Base-by-base conservation (phyloP, 2,113 vertebrate genomes). In the Passer domesticus region DNA sequence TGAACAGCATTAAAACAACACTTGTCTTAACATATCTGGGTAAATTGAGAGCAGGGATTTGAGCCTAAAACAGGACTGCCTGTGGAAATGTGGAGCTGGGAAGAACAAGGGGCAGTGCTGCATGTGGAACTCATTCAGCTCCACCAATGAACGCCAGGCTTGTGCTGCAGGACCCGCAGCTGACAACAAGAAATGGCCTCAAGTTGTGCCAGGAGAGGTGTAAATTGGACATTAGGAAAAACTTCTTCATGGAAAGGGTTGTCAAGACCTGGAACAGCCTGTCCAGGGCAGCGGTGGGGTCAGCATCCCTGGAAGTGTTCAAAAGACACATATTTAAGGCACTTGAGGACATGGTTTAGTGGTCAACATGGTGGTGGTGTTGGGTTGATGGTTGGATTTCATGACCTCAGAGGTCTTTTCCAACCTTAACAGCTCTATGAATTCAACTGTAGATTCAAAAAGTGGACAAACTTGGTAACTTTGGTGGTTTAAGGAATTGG, bases 1-100 rank as follows among this genome's bases (percentile, higher is more conserved):
- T 97, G 96, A 97, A 97, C 82, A 97, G 96, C 96, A 97, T 95
- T 98, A 96, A 98, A 97, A 95, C 77, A 95, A 96, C 88, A 52
- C 56, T 92, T 89, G 67, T 89, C 91, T 62, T n/a, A 59, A 92
- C 56, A 30, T 35, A 82, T 46, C 10, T 92, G 67, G 88, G 82
- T 80, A 76, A 59, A 92, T 1, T 41, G 39, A 86, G 7, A 96
- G 92, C 86, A 92, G 95, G 35, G 13, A 72, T 92, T 64, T 92
- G 67, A 96, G 78, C 35, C 93, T 87, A 81, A 74, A 77, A 87
- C 75, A 92, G 63, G 75, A 85, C 27, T 81, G 84, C 33, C 10
- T 4, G 25, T 24, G 83, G 58, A 95, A 94, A 76, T 27, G 52
- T 27, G 87, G 87, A 94, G 80, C 75, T 95, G 67, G 91, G 83